Base-by-base conservation (phyloP, 2,888 invertebrate genomes). In the Agonopterix alstromeriana region DNA sequence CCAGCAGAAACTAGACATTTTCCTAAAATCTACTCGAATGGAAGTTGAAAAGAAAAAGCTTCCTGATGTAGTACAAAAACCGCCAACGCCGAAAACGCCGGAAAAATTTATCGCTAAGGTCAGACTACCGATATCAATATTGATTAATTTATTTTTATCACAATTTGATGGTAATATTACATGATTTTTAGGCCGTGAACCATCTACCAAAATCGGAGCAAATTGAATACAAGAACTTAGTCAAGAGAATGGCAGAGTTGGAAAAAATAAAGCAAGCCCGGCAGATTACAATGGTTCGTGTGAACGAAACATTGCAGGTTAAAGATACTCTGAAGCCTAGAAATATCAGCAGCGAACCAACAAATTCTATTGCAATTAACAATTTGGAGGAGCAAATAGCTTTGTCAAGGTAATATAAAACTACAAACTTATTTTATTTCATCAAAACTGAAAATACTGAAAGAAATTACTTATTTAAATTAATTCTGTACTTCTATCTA, bases 131-230 rank as follows among this genome's bases (percentile, higher is more conserved):
- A 10, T 10, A 17, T n/a, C 27, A 17, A 17, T 46, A 40, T 41
- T 27, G 46, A 27, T 46, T 40, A 2, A 40, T 40, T 14, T 46
- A 1, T 12, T 40, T 50, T 45, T 50, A 27, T 17, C 8, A 12
- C 10, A 42, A 27, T 52, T 41, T 55, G 5, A 14, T 46, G 45
- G 11, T 10, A 8, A 17, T 12, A 35, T 27, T 48, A 35, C 36
- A 44, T 38, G 7, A 27, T 42, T 82, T 81, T 67, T 68, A 85
- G 85, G 74, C 80, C 49, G 82, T 89, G 42, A 84, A 75, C 54
- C 78, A 88, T 68, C 78, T 89, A 59, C 89, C 89, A 10, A 85
- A 82, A 60, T 80, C 85, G 9, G 86, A 85, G 59, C 89, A 88
- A 67, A 77, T 86, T 55, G 89, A 89, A 62, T 89, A 89, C 56